Percentiles rank a stretch among this genome's conserved stretches.
These are phyloP conservation scores for Amorpha juglandis DNA, from an alignment of 2,888 invertebrate genomes.

Conservation along the genomic window DNA sequence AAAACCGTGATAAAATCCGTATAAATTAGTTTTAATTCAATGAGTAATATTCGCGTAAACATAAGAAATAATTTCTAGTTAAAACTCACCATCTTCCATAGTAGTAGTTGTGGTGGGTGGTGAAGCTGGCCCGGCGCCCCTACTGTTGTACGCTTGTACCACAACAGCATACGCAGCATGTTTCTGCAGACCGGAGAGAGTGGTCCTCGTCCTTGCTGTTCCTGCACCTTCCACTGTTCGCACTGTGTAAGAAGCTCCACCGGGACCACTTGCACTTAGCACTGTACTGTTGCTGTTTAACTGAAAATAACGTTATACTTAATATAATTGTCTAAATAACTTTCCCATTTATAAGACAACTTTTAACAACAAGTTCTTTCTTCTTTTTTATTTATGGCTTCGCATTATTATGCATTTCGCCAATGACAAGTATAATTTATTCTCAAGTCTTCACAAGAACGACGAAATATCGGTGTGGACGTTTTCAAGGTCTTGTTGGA, in stretches of 20 bases:
- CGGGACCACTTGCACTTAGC: slow-evolving; percentile 74
- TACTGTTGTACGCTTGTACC: slow-evolving; percentile 93
- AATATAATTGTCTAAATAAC: background rate
- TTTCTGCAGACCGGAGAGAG: slow-evolving; percentile 89
- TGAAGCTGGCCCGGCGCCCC: slow-evolving; percentile 93
- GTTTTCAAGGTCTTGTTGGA: too few relatives aligned
- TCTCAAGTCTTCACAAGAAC: too few relatives aligned
- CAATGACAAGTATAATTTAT: too few relatives aligned
- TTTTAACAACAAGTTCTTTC: too few relatives aligned
- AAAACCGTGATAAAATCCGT: too few relatives aligned
- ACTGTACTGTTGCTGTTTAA: slow-evolving; percentile 76
- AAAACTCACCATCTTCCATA: slow-evolving; percentile 89
- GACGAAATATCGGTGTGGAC: too few relatives aligned
- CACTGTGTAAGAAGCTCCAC: slow-evolving; percentile 86
- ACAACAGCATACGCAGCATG: slow-evolving; percentile 92
- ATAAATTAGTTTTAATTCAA: too few relatives aligned
- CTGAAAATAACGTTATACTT: slow-evolving; percentile 41
- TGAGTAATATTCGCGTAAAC: too few relatives aligned
- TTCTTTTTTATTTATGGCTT: too few relatives aligned
- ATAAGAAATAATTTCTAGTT: too few relatives aligned
- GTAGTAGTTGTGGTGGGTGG: slow-evolving; percentile 91
- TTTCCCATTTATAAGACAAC: too few relatives aligned
- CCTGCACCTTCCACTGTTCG: slow-evolving; percentile 92
- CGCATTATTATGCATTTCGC: too few relatives aligned
- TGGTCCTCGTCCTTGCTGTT: slow-evolving; percentile 86